phyloP scores from a whole-genome alignment of 1,140 invertebrate species.

The Drosophila seguyi region DNA sequence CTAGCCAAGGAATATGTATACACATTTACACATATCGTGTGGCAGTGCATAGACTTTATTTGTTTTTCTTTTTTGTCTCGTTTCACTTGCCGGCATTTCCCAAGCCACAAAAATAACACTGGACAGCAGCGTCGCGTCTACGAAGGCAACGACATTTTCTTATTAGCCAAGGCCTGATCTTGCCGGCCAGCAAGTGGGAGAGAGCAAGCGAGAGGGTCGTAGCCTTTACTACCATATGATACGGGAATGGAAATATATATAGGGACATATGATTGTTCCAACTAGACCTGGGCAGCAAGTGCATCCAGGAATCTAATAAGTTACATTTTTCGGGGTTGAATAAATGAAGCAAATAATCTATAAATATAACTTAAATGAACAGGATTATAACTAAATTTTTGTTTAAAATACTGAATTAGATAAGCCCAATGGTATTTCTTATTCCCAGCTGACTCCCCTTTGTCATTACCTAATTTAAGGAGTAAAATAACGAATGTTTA shows the following conservation, averaged over 20 bases:
- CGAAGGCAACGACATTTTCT: slow-evolving; percentile 63
- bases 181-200: slow-evolving; percentile 42
- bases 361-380: neutral
- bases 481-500: neutral
- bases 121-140: slow-evolving; percentile 10
- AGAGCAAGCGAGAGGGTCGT: neutral
- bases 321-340: neutral
- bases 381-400: no score
- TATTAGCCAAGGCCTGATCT: slow-evolving; percentile 63
- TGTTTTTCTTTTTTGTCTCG: slow-evolving; percentile 27
- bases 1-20: neutral
- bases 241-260: slow-evolving; percentile 5
- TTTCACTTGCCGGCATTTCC: slow-evolving; percentile 70
- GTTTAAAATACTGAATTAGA: no score
- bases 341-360: neutral
- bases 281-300: slow-evolving; percentile 7
- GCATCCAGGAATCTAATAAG: slow-evolving; percentile 10
- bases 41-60: slow-evolving; percentile 57
- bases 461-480: neutral
- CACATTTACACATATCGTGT: slow-evolving; percentile 16
- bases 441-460: neutral
- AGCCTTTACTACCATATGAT: slow-evolving; percentile 26
- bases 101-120: slow-evolving; percentile 41
- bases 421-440: neutral
- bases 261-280: slow-evolving; percentile 21